A percentile compares a stretch with the other conserved stretches of the same genome.
Evolutionary conservation across 1,140 invertebrate species (phyloP).

Genomic region (Tetramorium simillimum): DNA sequence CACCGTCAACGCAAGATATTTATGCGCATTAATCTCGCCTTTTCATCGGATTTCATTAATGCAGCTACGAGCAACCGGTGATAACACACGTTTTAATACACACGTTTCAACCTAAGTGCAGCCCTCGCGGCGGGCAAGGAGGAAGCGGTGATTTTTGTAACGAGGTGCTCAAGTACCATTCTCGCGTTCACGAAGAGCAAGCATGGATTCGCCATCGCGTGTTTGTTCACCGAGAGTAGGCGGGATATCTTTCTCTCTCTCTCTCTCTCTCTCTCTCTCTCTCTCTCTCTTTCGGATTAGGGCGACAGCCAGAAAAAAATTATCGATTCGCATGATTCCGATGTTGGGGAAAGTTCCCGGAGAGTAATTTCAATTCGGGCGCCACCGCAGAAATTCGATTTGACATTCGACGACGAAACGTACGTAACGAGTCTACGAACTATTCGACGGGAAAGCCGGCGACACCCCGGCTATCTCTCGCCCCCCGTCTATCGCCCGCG

Average conservation of each 20-base stretch:
- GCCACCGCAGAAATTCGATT: constrained; percentile 73
- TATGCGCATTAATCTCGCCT: constrained; percentile 72
- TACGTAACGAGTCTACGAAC: constrained; percentile 72
- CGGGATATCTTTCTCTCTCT: background rate
- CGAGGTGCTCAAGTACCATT: constrained; percentile 42
- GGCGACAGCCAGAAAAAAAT: constrained; percentile 37
- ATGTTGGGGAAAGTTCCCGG: constrained; percentile 44
- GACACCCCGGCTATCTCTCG: background rate
- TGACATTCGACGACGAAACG: constrained; percentile 71
- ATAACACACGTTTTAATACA: constrained; percentile 66
- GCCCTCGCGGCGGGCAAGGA: background rate
- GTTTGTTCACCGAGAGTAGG: constrained; percentile 8
- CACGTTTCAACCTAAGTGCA: constrained; percentile 43
- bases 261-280: constrained; percentile 7
- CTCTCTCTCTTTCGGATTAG: constrained; percentile 11
- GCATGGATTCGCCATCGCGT: constrained; percentile 42
- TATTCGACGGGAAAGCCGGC: constrained; percentile 41
- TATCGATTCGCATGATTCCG: constrained; percentile 29
- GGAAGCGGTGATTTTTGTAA: constrained; percentile 52
- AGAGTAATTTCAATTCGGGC: constrained; percentile 72
- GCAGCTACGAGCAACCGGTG: constrained; percentile 49
- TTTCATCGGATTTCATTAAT: constrained; percentile 75
- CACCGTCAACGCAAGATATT: constrained; percentile 66
- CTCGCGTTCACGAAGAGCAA: constrained; percentile 28
- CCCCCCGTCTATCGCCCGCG: background rate